Conservation (phyloP, 1,140 invertebrate genomes). For the Arctopsyche grandis region DNA sequence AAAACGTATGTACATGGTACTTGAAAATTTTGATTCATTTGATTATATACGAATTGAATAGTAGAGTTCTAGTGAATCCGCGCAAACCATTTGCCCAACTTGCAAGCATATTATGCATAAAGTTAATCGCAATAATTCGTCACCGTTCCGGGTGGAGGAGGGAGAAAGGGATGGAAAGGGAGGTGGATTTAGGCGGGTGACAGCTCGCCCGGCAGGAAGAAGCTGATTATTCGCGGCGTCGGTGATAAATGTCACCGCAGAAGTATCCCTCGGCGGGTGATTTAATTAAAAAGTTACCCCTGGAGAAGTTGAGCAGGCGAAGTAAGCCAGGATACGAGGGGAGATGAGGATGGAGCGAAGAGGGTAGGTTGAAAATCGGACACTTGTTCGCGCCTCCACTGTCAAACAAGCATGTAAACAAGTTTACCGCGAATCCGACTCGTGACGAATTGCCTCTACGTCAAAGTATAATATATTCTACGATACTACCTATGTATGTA, state of each 20-base stretch:
- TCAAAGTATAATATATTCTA: neutral
- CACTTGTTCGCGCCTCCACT: constrained; percentile 3
- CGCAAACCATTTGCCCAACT: no score
- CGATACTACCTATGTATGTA: no score
- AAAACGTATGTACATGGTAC: no score
- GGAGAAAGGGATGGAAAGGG: neutral
- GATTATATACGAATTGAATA: no score
- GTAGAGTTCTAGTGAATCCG: no score
- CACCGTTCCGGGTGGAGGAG: neutral
- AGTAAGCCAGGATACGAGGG: neutral
- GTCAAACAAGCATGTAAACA: constrained; percentile 1
- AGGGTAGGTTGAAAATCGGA: neutral
- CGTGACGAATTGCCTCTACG: neutral
- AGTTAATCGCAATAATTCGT: neutral
- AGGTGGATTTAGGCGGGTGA: neutral
- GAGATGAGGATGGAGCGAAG: neutral
- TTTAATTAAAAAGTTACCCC: constrained; percentile 39
- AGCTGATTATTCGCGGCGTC: constrained; percentile 26
- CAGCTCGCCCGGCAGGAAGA: neutral
- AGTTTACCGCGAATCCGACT: constrained; percentile 4
- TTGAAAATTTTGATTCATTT: no score
- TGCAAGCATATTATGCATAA: neutral
- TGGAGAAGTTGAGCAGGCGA: no score
- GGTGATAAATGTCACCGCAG: constrained; percentile 36
- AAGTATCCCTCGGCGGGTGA: constrained; percentile 35